Evolutionary conservation across 2,113 vertebrate species (phyloP).

Genomic region (Lophius piscatorius): DNA sequence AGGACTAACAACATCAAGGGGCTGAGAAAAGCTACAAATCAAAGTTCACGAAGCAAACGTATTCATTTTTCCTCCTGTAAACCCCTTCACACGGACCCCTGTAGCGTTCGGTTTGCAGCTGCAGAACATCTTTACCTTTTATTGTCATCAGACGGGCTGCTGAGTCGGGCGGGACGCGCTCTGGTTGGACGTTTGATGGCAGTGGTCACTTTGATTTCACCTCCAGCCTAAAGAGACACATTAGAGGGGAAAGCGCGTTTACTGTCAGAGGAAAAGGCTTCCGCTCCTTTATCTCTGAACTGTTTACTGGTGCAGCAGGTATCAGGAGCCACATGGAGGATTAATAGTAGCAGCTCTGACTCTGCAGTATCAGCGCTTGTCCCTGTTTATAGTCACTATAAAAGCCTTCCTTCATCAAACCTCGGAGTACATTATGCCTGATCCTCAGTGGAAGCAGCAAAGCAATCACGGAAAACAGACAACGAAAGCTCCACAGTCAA

Average conservation of each 20-base stretch:
- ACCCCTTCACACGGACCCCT: too few relatives aligned
- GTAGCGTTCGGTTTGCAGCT: background rate
- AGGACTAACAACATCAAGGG: too few relatives aligned
- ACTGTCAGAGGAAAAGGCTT: background rate
- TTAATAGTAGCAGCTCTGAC: constrained; percentile 24
- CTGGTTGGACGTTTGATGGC: background rate
- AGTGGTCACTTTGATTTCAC: constrained; percentile 67
- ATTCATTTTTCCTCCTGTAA: background rate
- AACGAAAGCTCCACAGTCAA: too few relatives aligned
- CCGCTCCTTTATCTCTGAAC: background rate
- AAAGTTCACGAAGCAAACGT: too few relatives aligned
- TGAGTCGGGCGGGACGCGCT: background rate
- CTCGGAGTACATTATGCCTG: background rate
- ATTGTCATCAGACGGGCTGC: background rate
- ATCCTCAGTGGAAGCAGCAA: background rate
- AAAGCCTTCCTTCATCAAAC: constrained; percentile 20
- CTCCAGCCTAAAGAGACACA: constrained; percentile 61
- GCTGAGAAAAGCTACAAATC: too few relatives aligned
- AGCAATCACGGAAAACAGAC: background rate
- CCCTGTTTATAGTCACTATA: constrained; percentile 26
- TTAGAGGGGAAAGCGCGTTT: background rate
- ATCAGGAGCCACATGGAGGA: constrained; percentile 16
- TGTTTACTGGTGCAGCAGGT: constrained; percentile 5
- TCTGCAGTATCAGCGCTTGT: constrained; percentile 26
- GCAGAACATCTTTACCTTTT: constrained; percentile 53